These are phyloP conservation scores for Parascotia fuliginaria DNA, from an alignment of 2,888 invertebrate species.

Conservation along the genomic window DNA sequence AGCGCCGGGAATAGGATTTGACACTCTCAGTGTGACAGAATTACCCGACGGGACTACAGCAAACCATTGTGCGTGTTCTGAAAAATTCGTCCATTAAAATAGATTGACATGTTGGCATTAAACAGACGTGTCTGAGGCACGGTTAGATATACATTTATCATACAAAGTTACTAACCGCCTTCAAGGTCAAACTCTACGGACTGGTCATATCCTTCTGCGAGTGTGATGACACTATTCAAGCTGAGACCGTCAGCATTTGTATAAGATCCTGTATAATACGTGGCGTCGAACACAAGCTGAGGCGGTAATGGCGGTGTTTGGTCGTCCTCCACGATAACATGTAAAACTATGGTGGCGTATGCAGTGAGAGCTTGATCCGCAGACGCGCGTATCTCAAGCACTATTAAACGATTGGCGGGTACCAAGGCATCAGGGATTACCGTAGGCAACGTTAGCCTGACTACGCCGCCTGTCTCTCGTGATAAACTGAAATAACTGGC, in stretches of 20 bases:
- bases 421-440: slow-evolving; percentile 37
- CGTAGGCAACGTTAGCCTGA: slow-evolving; percentile 21
- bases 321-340: slow-evolving; percentile 16
- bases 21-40: slow-evolving; percentile 21
- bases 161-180: slow-evolving; percentile 34
- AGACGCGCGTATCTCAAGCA: slow-evolving; percentile 39
- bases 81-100: background rate
- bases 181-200: slow-evolving; percentile 37
- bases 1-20: slow-evolving; percentile 19
- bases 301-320: background rate
- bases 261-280: slow-evolving; percentile 29
- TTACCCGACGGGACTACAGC: slow-evolving; percentile 19
- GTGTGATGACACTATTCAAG: slow-evolving; percentile 20
- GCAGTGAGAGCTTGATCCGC: slow-evolving; percentile 28
- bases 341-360: slow-evolving; percentile 36
- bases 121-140: background rate
- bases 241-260: slow-evolving; percentile 13
- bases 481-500: slow-evolving; percentile 23
- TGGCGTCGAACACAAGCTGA: slow-evolving; percentile 18
- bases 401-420: slow-evolving; percentile 31
- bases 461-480: slow-evolving; percentile 10
- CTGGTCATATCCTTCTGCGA: slow-evolving; percentile 35
- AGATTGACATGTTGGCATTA: no score
- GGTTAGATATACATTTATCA: background rate
- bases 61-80: slow-evolving; percentile 32